Evolutionary conservation across 1,140 invertebrate genomes (phyloP).

Genomic region (Sarcophaga bullata): DNA sequence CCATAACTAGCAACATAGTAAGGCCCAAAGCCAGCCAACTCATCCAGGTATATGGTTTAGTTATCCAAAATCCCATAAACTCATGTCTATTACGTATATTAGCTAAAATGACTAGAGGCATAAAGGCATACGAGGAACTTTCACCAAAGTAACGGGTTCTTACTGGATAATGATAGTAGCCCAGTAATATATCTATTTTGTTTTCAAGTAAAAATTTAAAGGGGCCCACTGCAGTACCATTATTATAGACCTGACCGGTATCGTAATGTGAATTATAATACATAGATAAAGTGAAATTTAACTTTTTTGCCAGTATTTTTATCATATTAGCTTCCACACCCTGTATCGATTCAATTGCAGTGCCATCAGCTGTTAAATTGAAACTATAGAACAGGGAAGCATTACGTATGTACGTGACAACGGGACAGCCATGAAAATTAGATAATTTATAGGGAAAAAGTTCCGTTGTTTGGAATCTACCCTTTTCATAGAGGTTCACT

Average conservation of each 20-base stretch:
- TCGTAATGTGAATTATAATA: not conserved
- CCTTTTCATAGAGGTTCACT: not conserved
- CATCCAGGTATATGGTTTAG: not conserved
- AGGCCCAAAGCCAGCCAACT: not conserved
- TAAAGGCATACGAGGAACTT: not conserved
- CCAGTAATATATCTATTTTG: not conserved
- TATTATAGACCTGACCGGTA: not conserved
- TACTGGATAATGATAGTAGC: not conserved
- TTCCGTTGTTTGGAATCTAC: not conserved
- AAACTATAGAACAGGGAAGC: not conserved
- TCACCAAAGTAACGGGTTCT: not conserved
- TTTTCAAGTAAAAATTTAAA: not conserved
- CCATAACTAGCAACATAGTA: not conserved
- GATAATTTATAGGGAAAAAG: slow-evolving; percentile 15
- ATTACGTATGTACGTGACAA: not conserved
- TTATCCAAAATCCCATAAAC: not conserved
- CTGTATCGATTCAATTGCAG: not conserved
- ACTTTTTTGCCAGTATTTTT: not conserved
- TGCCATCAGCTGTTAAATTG: not conserved
- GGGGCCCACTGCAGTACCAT: not conserved
- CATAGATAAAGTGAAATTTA: not conserved
- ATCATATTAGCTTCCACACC: slow-evolving; percentile 30
- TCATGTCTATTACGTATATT: not conserved
- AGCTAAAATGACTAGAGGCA: not conserved
- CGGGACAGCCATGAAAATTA: slow-evolving; percentile 15